Evolutionary conservation across 2,113 vertebrate genomes (phyloP).

Genomic region (Hyperoodon ampullatus): DNA sequence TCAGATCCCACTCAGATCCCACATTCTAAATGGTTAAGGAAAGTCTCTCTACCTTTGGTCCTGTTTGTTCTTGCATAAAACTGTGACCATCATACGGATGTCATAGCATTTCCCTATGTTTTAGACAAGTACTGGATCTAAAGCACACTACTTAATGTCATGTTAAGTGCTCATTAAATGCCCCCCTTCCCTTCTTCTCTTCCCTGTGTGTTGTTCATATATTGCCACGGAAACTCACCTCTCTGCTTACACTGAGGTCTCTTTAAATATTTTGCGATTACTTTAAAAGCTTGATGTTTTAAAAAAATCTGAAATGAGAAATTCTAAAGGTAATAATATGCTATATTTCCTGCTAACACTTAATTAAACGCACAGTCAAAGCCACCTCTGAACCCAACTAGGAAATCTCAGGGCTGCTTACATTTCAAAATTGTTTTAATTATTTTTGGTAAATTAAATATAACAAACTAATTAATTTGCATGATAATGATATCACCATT

Average conservation of each 20-base stretch:
- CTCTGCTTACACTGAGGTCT: constrained; percentile 20
- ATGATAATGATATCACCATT: not conserved
- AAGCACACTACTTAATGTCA: not conserved
- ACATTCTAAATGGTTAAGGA: not conserved
- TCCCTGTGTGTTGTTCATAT: not conserved
- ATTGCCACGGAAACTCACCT: constrained; percentile 73
- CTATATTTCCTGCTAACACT: constrained; percentile 55
- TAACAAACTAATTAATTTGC: constrained; percentile 53
- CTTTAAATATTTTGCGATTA: constrained; percentile 68
- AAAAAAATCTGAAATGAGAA: constrained; percentile 52
- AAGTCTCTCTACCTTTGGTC: not conserved
- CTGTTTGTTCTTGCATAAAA: not conserved
- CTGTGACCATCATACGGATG: not conserved
- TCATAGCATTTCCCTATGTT: not conserved
- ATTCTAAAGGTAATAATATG: constrained; percentile 65
- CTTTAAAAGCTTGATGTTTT: constrained; percentile 52
- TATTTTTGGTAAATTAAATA: constrained; percentile 55
- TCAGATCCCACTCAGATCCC: too few relatives aligned
- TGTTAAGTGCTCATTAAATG: constrained; percentile 19
- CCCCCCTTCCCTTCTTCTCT: not conserved
- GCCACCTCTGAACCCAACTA: constrained; percentile 39
- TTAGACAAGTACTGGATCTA: not conserved
- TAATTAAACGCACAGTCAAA: constrained; percentile 48
- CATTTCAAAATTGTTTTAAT: constrained; percentile 46
- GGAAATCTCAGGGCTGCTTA: not conserved